These are phyloP conservation scores for Acanthisitta chloris DNA, from an alignment of 2,113 vertebrate species.

Conservation along the genomic window DNA sequence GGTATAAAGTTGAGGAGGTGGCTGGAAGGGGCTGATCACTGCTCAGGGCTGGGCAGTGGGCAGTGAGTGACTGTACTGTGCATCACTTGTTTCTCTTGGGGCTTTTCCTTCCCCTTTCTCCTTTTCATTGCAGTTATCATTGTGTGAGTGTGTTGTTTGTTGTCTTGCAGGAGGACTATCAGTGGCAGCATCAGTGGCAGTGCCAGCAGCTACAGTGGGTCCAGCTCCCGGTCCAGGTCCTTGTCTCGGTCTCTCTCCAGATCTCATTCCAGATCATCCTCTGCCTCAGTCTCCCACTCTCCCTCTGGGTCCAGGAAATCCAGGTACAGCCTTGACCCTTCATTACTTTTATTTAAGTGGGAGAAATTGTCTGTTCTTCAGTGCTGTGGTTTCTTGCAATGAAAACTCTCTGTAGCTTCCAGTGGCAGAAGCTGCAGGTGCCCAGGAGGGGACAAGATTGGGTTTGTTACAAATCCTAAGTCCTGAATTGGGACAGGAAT, in stretches of 20 bases:
- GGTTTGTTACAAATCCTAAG: not conserved
- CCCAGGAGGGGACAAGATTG: not conserved
- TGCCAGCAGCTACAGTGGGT: slow-evolving; percentile 91
- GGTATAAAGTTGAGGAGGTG: too few relatives aligned
- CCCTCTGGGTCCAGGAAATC: slow-evolving; percentile 85
- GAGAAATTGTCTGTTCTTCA: not conserved
- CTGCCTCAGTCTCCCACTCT: slow-evolving; percentile 82
- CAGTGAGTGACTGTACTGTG: not conserved
- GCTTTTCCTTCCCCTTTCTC: fast-evolving
- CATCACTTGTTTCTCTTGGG: not conserved
- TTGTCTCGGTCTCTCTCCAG: slow-evolving; percentile 56
- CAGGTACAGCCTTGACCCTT: slow-evolving; percentile 66
- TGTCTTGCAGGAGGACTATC: slow-evolving; percentile 80
- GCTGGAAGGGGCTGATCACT: not conserved
- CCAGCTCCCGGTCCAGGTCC: slow-evolving; percentile 89
- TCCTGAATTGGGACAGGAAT: not conserved
- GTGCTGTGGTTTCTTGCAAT: not conserved
- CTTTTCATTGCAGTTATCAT: fast-evolving
- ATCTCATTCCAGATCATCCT: slow-evolving; percentile 71
- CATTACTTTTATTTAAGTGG: not conserved
- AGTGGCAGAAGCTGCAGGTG: not conserved
- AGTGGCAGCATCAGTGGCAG: slow-evolving; percentile 91
- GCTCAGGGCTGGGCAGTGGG: not conserved
- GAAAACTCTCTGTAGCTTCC: not conserved
- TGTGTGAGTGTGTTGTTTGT: not conserved